phyloP scores from a whole-genome alignment of 2,797 vertebrate species.

The Coranthus polyacanthus region DNA sequence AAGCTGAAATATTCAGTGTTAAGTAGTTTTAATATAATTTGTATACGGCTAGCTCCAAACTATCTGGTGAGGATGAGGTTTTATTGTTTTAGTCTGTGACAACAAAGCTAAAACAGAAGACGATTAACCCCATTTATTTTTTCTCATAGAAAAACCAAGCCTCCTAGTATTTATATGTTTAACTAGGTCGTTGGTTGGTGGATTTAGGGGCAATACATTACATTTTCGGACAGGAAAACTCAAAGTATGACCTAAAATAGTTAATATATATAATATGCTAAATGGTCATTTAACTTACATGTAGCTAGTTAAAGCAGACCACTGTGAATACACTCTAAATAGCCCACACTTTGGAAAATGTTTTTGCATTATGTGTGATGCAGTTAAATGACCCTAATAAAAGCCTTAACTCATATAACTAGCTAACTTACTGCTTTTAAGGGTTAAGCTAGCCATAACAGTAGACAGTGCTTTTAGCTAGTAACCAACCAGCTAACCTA shows the following conservation, averaged over 20 bases:
- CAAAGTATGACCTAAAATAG: too few relatives aligned
- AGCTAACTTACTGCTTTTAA: background rate
- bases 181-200: too few relatives aligned
- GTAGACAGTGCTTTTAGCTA: background rate
- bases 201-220: too few relatives aligned
- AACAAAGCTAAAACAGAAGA: too few relatives aligned
- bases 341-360: background rate
- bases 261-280: slow-evolving; percentile 1
- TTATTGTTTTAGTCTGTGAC: background rate
- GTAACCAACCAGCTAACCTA: slow-evolving; percentile 15
- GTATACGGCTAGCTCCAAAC: background rate
- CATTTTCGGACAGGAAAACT: background rate
- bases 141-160: too few relatives aligned
- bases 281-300: background rate
- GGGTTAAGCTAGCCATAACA: background rate
- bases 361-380: background rate
- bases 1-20: too few relatives aligned
- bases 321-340: background rate
- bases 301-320: background rate
- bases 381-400: background rate
- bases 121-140: too few relatives aligned
- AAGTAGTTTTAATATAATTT: background rate
- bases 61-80: background rate
- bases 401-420: background rate
- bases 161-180: too few relatives aligned